These are phyloP conservation scores for Eulemur rubriventer DNA, from an alignment of 2,797 vertebrate species.

Conservation along the genomic window DNA sequence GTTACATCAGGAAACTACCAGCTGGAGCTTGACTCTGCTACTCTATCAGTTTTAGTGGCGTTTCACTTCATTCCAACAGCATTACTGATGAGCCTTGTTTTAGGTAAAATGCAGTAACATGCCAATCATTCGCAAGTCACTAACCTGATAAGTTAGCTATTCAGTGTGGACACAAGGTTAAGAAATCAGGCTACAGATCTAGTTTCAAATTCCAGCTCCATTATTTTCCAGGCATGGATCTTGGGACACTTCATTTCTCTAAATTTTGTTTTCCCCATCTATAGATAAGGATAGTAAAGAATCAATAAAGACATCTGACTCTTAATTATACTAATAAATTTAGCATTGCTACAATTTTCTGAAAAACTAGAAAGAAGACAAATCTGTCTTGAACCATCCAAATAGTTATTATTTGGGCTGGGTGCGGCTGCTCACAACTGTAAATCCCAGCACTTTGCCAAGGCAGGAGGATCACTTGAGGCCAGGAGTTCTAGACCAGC, in stretches of 20 bases:
- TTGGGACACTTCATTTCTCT: not conserved
- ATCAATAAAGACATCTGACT: not conserved
- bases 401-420: not conserved
- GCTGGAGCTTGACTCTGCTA: not conserved
- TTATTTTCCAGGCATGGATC: not conserved
- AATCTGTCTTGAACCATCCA: not conserved
- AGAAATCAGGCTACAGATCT: not conserved
- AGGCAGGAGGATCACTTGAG: too few relatives aligned
- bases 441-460: not conserved
- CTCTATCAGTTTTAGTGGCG: not conserved
- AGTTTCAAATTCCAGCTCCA: not conserved
- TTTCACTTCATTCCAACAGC: not conserved
- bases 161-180: not conserved
- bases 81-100: not conserved
- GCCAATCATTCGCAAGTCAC: not conserved
- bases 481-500: too few relatives aligned
- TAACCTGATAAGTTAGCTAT: not conserved
- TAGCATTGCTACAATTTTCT: not conserved
- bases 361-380: not conserved
- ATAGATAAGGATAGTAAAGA: not conserved
- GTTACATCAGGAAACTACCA: not conserved
- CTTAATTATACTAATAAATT: not conserved
- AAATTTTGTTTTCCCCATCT: not conserved
- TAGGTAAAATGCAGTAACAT: not conserved
- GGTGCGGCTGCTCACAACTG: too few relatives aligned